Base-by-base conservation (phyloP, 1,140 invertebrate genomes). In the Megalopta genalis region DNA sequence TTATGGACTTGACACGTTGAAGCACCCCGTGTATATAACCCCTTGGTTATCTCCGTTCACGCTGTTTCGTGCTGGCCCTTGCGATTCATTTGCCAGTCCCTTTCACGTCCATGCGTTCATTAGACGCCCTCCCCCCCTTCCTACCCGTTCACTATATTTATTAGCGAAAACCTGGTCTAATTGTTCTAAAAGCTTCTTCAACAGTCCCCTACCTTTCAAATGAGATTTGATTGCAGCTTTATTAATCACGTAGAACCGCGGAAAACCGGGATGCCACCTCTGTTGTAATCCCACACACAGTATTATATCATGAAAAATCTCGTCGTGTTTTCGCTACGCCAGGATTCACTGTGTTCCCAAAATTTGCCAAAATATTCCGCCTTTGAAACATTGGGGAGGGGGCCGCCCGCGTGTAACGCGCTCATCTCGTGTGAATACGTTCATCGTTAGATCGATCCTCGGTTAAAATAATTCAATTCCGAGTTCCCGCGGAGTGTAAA, bases 1-100 rank as follows among this genome's bases (percentile, higher is more conserved):
- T 90, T 90, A 90, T 85, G 87, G 85, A 60, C 70, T 78, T n/a
- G 73, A 82, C 84, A 81, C 64, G 59, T 57, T 79, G 73, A 64
- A 74, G 69, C 66, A 21, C 66, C 52, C n/a, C 63, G 27, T 62
- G 65, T 72, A 86, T 77, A 85, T 84, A 83, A 75, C 69, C 68
- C 52, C 54, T 76, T 60, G 63, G 77, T 77, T 84, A 89, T 87
- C 85, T 85, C 86, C 69, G 83, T 88, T 86, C 82, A 60, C 80
- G 64, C 78, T 69, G 88, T 82, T 77, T 80, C 71, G 27, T 73
- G 72, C 57, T 32, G 65, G 62, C 57, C 54, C 52, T 80, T 63
- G 46, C 39, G 46, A 18, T 16, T 69, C 18, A 42, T 60, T 60
- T 21, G 39, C 8, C 37, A 46, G 8, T 27, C 54, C 37, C 39